Evolutionary conservation across 64 coral and sea anemone species (phyloP).

Genomic region (Exaiptasia diaphana): DNA sequence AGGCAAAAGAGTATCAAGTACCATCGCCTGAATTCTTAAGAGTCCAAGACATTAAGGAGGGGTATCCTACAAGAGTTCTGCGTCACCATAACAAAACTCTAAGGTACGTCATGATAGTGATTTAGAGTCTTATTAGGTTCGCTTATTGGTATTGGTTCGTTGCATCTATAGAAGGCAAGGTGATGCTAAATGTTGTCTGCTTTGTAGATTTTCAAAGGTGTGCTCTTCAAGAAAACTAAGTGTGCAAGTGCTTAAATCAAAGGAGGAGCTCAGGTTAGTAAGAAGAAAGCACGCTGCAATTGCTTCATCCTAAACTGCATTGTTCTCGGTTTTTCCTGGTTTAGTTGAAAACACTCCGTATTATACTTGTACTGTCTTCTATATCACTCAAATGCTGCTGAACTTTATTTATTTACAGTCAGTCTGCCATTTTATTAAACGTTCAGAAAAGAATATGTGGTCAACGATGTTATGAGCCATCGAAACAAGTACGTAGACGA

Average conservation of each 20-base stretch:
- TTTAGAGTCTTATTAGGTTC: not conserved
- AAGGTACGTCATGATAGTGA: conserved; percentile 31
- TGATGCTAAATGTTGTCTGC: too few species aligned
- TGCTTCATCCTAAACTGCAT: too few species aligned
- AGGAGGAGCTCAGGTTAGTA: conserved; percentile 66
- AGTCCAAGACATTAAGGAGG: conserved; percentile 67
- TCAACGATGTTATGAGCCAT: conserved; percentile 28
- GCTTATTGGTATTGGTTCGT: too few species aligned
- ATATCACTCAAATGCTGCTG: too few species aligned
- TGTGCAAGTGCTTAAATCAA: conserved; percentile 26
- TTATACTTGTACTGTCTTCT: too few species aligned
- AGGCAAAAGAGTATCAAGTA: not conserved
- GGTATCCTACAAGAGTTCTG: conserved; percentile 51
- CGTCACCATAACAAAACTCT: conserved; percentile 43
- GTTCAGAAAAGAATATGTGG: conserved; percentile 40
- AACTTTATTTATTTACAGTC: conserved; percentile 25
- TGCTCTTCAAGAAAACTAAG: conserved; percentile 53
- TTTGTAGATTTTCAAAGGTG: conserved; percentile 59
- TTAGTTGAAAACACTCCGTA: too few species aligned
- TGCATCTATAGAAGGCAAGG: too few species aligned
- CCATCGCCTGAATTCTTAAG: conserved; percentile 59
- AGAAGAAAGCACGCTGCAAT: too few species aligned
- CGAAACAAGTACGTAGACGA: conserved; percentile 35
- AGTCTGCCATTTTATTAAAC: conserved; percentile 72
- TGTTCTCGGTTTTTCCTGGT: too few species aligned